Evolutionary conservation across 2,888 invertebrate species (phyloP).

Genomic region (Eristalis pertinax): DNA sequence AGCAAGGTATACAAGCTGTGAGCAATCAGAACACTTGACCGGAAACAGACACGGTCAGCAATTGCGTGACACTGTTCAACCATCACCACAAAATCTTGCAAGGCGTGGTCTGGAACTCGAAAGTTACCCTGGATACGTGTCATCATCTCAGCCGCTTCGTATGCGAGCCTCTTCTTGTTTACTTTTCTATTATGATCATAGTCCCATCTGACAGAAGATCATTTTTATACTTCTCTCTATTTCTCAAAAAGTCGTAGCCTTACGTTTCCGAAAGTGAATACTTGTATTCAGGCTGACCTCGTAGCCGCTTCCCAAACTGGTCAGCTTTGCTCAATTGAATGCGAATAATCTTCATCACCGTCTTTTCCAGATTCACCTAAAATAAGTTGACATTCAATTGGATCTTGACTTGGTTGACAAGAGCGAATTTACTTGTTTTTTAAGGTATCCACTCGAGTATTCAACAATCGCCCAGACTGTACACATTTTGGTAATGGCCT

Average conservation of each 20-base stretch:
- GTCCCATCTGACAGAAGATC: not conserved
- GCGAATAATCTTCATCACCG: not conserved
- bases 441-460: constrained; percentile 28
- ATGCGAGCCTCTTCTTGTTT: not conserved
- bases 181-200: not conserved
- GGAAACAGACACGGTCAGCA: not conserved
- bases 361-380: not conserved
- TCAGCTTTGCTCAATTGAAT: not conserved
- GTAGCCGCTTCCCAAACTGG: not conserved
- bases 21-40: not conserved
- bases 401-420: not conserved
- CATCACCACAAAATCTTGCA: constrained; percentile 31
- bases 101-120: not conserved
- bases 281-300: not conserved
- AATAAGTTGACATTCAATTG: not conserved
- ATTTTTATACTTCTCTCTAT: not conserved
- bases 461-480: constrained; percentile 30
- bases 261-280: not conserved
- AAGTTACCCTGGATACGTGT: not conserved
- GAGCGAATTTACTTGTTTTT: constrained; percentile 24
- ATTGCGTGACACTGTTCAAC: constrained; percentile 19
- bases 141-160: not conserved
- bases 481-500: constrained; percentile 31
- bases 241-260: not conserved
- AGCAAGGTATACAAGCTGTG: constrained; percentile 21